These are phyloP conservation scores for Phodopus roborovskii DNA, from an alignment of 2,113 vertebrate species.

Conservation along the genomic window DNA sequence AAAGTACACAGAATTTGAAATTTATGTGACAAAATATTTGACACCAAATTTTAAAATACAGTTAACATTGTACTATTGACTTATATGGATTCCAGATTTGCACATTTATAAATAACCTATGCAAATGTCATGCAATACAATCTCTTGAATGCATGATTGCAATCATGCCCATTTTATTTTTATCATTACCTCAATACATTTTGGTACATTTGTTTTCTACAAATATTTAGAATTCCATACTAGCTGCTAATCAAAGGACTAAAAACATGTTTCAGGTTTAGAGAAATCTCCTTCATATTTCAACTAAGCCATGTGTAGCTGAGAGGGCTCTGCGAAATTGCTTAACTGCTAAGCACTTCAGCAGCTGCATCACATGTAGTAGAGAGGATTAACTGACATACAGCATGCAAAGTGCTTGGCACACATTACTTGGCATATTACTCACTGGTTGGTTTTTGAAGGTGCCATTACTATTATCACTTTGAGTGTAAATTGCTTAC, in stretches of 20 bases:
- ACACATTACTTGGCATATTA: background rate
- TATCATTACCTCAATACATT: background rate
- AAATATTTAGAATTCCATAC: background rate
- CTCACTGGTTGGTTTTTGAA: background rate
- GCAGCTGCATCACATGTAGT: background rate
- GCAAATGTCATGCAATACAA: background rate
- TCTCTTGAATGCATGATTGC: background rate
- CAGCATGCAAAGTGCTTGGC: background rate
- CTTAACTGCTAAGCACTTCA: background rate
- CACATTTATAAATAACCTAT: background rate
- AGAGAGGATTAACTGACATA: constrained; percentile 10
- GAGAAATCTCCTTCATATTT: background rate
- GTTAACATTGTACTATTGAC: background rate
- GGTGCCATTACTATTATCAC: background rate
- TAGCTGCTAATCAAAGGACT: background rate
- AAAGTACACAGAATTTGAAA: background rate
- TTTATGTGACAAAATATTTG: background rate
- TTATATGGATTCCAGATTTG: background rate
- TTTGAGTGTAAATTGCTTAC: constrained; percentile 38
- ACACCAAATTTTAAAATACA: background rate
- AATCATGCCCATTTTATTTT: background rate
- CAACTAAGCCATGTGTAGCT: background rate
- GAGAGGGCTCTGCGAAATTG: background rate
- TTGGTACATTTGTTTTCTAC: background rate
- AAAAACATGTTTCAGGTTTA: background rate